These are phyloP conservation scores for Zaprionus bogoriensis DNA, from an alignment of 2,888 invertebrate genomes.

Conservation along the genomic window DNA sequence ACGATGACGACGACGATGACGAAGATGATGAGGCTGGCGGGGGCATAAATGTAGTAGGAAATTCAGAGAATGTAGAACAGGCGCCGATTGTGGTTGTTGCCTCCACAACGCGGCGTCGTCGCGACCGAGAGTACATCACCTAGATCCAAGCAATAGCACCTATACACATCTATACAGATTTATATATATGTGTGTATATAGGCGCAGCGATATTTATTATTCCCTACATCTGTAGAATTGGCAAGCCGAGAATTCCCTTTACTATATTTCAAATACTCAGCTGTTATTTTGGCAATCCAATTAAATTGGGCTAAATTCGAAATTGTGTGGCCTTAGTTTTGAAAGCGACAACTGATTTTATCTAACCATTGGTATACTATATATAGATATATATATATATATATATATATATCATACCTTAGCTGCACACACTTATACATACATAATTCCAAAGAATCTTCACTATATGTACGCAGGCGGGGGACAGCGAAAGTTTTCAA, in stretches of 20 bases:
- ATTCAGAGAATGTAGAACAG: constrained; percentile 18
- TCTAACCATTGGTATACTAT: constrained; percentile 1
- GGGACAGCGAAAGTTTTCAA: constrained; percentile 7
- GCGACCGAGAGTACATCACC: constrained; percentile 77
- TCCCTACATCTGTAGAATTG: constrained; percentile 16
- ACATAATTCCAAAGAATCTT: constrained; percentile 57
- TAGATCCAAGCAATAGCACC: constrained; percentile 44
- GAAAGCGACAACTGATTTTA: constrained; percentile 42
- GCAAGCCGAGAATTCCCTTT: constrained; percentile 19
- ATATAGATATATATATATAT: constrained; percentile 4
- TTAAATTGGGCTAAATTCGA: constrained; percentile 51
- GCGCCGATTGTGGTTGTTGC: constrained; percentile 23
- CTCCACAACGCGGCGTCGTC: constrained; percentile 40
- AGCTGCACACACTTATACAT: constrained; percentile 21
- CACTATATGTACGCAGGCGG: constrained; percentile 19
- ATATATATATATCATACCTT: constrained; percentile 4
- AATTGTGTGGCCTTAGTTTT: constrained; percentile 67
- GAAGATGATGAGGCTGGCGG: constrained; percentile 28
- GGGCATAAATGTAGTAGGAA: background rate
- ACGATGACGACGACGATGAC: constrained; percentile 26
- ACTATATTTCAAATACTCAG: constrained; percentile 57
- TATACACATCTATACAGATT: background rate
- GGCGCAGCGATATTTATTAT: constrained; percentile 17
- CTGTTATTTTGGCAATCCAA: constrained; percentile 48
- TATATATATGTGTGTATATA: background rate